Conservation (phyloP, 2,888 invertebrate species). For the Keiferia lycopersicella region DNA sequence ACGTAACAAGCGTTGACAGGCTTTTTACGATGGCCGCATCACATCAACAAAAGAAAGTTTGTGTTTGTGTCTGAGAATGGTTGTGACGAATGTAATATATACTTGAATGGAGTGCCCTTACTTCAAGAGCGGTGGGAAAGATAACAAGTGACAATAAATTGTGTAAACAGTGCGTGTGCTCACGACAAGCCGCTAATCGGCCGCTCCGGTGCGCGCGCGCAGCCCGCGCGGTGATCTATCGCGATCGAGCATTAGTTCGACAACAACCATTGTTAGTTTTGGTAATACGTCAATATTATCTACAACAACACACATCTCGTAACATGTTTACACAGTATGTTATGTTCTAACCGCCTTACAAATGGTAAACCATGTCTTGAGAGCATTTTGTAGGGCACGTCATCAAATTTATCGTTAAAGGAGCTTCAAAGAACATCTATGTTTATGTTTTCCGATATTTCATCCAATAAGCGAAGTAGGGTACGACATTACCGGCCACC, state of each 20-base stretch:
- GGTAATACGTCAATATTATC: constrained; percentile 21
- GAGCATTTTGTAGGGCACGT: background rate
- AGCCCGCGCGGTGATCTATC: constrained; percentile 31
- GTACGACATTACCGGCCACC: constrained; percentile 37
- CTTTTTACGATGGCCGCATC: constrained; percentile 36
- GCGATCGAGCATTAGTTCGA: constrained; percentile 16
- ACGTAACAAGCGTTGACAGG: constrained; percentile 40
- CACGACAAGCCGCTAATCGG: constrained; percentile 43
- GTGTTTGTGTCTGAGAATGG: constrained; percentile 34
- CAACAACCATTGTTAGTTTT: constrained; percentile 22
- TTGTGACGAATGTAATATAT: constrained; percentile 36
- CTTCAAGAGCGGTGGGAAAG: constrained; percentile 35
- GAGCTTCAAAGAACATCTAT: constrained; percentile 30
- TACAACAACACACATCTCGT: constrained; percentile 11
- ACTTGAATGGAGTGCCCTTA: constrained; percentile 36
- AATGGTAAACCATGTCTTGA: constrained; percentile 18
- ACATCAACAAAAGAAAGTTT: constrained; percentile 40
- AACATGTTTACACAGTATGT: constrained; percentile 16
- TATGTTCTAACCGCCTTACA: constrained; percentile 10
- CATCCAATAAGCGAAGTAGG: constrained; percentile 31
- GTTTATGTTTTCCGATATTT: constrained; percentile 32
- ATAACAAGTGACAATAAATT: constrained; percentile 42
- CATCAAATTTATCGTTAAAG: constrained; percentile 17
- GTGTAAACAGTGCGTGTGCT: constrained; percentile 42
- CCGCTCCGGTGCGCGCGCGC: constrained; percentile 35